Evolutionary conservation across 2,113 vertebrate species (phyloP), one percentile per base, ranked within the genome.

Genomic region (Erythrocebus patas): DNA sequence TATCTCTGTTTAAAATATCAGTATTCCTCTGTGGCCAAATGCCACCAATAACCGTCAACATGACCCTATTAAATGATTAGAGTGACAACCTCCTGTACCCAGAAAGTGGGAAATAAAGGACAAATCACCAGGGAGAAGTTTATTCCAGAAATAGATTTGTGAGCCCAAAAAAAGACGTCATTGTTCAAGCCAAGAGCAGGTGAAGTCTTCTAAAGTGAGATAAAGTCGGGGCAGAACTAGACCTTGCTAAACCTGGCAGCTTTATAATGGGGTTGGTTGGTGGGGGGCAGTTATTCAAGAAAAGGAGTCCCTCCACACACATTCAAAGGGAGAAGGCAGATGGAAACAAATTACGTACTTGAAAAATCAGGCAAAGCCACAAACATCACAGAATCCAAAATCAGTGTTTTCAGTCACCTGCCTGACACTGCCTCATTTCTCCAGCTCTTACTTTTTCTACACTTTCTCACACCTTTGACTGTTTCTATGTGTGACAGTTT

Each of bases 211-310:
- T 32, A 5, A 32, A 48, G 43, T 27, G 27, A 48, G 8, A 48
- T 18, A 32, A 30, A 78, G 45, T 48, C 8, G 2, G 45, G 45
- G 43, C 8, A 50, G 75, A 78, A 18, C 16, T 18, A 48, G 30
- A 16, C 30, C 30, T 78, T 10, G 16, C 8, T 3, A 78, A 32
- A 3, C 45, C 25, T 45, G 43, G 38, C 0, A 1, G 7, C 8
- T 76, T 48, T 48, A 32, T 48, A 78, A 78, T 32, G 8, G 45
- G 75, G 2, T 30, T 64, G 27, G 27, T 64, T 64, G 43, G 14
- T 35, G 35, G 68, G 68, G 68, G 68, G 17, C 35, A 64, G 61
- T 64, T 64, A 8, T 20, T 72, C 68, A 38, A 38, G 68, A 38
- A 70, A 70, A n/a, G 18, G 68, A n/a, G 16, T n/a, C 14, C 66